A percentile compares a stretch with the other conserved stretches of the same genome.
These are phyloP conservation scores for Oligia fasciuncula DNA, from an alignment of 2,888 invertebrate genomes.

Conservation along the genomic window DNA sequence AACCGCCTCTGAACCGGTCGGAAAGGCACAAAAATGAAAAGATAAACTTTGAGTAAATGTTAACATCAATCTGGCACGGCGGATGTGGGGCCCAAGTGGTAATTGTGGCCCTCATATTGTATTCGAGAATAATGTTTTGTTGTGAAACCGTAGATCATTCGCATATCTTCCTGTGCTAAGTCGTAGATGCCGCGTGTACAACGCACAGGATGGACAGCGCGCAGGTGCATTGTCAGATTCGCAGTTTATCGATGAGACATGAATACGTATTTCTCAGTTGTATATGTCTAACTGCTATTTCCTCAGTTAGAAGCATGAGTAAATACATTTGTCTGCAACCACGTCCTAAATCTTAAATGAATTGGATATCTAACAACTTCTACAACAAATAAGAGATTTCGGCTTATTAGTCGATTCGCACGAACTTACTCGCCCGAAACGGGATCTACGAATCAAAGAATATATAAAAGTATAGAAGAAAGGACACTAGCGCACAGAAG, in stretches of 20 bases:
- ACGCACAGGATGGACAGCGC: constrained; percentile 30
- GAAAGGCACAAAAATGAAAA: constrained; percentile 75
- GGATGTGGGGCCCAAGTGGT: constrained; percentile 57
- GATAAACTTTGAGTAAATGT: constrained; percentile 72
- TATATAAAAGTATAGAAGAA: too few relatives aligned
- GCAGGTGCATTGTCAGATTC: constrained; percentile 32
- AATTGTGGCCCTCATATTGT: constrained; percentile 43
- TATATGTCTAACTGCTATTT: constrained; percentile 3
- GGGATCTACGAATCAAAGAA: too few relatives aligned
- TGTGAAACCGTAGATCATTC: constrained; percentile 9
- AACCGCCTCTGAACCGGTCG: constrained; percentile 79
- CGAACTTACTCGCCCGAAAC: too few relatives aligned
- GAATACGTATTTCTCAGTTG: constrained; percentile 4
- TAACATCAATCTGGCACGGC: constrained; percentile 68
- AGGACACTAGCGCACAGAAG: too few relatives aligned
- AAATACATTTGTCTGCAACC: background rate
- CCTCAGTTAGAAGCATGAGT: constrained; percentile 6
- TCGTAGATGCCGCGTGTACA: constrained; percentile 20
- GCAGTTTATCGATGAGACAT: constrained; percentile 23
- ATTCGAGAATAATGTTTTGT: background rate
- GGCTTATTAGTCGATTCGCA: too few relatives aligned
- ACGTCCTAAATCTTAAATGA: background rate
- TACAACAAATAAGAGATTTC: background rate
- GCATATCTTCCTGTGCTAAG: constrained; percentile 23
- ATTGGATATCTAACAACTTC: background rate